A percentile compares a stretch with the other conserved stretches of the same genome.
Conservation (phyloP, 1,140 invertebrate genomes). For the Sesamia nonagrioides region DNA sequence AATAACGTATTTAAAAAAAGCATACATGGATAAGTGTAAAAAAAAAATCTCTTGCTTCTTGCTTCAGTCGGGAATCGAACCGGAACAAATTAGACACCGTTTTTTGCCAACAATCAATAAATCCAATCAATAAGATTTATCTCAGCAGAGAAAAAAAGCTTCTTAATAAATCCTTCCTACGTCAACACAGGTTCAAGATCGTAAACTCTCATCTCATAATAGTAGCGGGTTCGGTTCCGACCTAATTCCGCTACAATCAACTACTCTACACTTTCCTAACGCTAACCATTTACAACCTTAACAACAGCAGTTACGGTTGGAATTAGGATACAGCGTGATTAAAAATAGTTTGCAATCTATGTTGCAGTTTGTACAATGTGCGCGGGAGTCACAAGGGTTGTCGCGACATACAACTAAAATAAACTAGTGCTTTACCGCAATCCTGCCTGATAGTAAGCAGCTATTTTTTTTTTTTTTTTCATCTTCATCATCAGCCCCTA, state of each 20-base stretch:
- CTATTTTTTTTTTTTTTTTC: too few species aligned
- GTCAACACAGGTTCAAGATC: slow-evolving; percentile 15
- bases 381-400: slow-evolving; percentile 24
- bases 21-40: too few species aligned
- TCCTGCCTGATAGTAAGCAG: too few species aligned
- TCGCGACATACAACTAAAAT: neutral
- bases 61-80: too few species aligned
- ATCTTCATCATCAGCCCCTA: too few species aligned
- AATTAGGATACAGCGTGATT: slow-evolving; percentile 25
- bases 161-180: neutral
- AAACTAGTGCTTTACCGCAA: too few species aligned
- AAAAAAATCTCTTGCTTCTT: too few species aligned
- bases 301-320: neutral
- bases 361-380: slow-evolving; percentile 47
- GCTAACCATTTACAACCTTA: slow-evolving; percentile 22
- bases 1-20: too few species aligned
- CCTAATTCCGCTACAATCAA: slow-evolving; percentile 55
- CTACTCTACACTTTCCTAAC: slow-evolving; percentile 11
- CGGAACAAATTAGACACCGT: too few species aligned
- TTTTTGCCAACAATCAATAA: too few species aligned
- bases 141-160: neutral
- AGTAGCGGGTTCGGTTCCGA: slow-evolving; percentile 64
- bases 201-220: slow-evolving; percentile 44
- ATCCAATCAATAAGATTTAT: neutral
- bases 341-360: slow-evolving; percentile 48